phyloP scores from a whole-genome alignment of 2,797 vertebrate species.

The Amniataba percoides region DNA sequence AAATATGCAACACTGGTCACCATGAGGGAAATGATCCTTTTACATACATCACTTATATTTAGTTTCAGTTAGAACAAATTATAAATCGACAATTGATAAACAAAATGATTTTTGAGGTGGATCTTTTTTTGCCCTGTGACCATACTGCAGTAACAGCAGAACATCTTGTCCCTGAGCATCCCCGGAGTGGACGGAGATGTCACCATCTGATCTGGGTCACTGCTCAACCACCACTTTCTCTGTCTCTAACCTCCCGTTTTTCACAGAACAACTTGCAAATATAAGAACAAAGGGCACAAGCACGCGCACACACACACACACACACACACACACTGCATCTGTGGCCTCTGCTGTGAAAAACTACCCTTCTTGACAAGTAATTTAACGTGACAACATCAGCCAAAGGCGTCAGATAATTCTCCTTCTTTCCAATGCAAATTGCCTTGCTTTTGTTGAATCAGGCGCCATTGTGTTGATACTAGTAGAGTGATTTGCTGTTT shows the following conservation, averaged over 20 bases:
- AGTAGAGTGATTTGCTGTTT: slow-evolving; percentile 25
- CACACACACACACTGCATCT: not conserved
- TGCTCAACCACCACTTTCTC: slow-evolving; percentile 51
- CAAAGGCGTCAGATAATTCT: slow-evolving; percentile 20
- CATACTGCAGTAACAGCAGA: slow-evolving; percentile 55
- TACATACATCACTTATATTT: not conserved
- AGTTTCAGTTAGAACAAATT: not conserved
- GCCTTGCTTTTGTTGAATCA: slow-evolving; percentile 33
- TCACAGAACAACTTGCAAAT: slow-evolving; percentile 32
- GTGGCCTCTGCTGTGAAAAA: slow-evolving; percentile 14
- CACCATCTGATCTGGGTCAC: slow-evolving; percentile 68
- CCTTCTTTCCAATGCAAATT: slow-evolving; percentile 34
- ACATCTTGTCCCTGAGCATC: slow-evolving; percentile 55
- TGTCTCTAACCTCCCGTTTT: slow-evolving; percentile 23
- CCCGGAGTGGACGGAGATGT: slow-evolving; percentile 61
- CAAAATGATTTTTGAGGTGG: not conserved
- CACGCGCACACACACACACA: not conserved
- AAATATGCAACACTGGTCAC: not conserved
- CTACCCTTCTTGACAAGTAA: slow-evolving; percentile 30
- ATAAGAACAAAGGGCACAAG: slow-evolving; percentile 29
- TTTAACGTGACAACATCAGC: slow-evolving; percentile 40
- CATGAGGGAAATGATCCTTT: not conserved
- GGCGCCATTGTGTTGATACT: slow-evolving; percentile 16
- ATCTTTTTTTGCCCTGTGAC: slow-evolving; percentile 21
- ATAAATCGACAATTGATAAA: not conserved